phyloP scores from a whole-genome alignment of 2,113 vertebrate genomes.

The Cyanistes caeruleus region DNA sequence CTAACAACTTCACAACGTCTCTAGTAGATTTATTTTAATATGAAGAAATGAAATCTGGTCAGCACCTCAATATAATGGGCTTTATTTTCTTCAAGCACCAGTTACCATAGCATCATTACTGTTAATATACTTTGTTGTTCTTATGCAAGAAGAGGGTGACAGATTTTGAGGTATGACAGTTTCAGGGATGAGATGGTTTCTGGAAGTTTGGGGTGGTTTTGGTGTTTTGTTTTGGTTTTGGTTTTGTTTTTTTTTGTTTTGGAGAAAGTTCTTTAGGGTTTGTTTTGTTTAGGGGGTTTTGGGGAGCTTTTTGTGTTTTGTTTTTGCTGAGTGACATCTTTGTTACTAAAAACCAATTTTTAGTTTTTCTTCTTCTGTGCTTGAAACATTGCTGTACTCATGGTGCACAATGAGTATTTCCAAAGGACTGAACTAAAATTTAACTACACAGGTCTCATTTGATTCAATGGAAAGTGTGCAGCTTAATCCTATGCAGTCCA shows the following conservation, averaged over 20 bases:
- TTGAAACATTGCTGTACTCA: not conserved
- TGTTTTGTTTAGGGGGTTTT: not conserved
- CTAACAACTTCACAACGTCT: not conserved
- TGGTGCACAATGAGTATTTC: not conserved
- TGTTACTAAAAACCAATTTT: not conserved
- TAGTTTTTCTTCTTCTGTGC: not conserved
- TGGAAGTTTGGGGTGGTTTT: not conserved
- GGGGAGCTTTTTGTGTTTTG: not conserved
- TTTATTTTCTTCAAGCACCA: not conserved
- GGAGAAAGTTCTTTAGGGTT: rapidly evolving
- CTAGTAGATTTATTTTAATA: not conserved
- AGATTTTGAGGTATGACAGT: not conserved
- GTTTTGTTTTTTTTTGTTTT: not conserved
- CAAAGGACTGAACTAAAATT: not conserved
- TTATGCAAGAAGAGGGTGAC: not conserved
- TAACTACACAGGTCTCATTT: not conserved
- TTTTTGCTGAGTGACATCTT: not conserved
- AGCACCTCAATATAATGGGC: not conserved
- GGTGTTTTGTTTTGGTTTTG: rapidly evolving
- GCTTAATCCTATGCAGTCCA: conserved; percentile 35
- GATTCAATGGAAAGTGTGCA: not conserved
- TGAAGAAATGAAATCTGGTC: not conserved
- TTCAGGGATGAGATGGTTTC: not conserved
- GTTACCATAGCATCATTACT: not conserved
- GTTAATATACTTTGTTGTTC: not conserved